These are phyloP conservation scores for Phytoseiulus persimilis DNA, from an alignment of 2,888 invertebrate genomes.

Conservation along the genomic window DNA sequence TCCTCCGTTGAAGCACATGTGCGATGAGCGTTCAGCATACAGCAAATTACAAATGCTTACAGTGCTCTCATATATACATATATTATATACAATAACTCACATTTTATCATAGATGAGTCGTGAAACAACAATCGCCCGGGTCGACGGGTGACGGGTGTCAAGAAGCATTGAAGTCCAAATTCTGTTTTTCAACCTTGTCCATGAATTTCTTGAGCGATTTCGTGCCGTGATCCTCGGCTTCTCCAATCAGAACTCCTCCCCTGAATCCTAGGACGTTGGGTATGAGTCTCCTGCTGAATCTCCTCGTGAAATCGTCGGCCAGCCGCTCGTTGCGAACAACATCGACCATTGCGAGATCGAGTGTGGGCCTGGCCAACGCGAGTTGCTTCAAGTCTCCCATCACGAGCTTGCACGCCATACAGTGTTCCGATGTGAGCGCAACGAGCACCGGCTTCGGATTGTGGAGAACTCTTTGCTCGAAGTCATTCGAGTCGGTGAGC, in stretches of 20 bases:
- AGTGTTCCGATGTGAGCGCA: slow-evolving; percentile 10
- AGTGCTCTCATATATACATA: too few relatives aligned
- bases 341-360: slow-evolving; percentile 34
- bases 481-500: slow-evolving; percentile 10
- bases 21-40: too few relatives aligned
- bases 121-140: too few relatives aligned
- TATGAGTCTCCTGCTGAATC: slow-evolving; percentile 20
- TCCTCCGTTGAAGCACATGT: too few relatives aligned
- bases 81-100: too few relatives aligned
- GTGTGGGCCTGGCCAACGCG: not conserved
- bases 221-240: slow-evolving; percentile 26
- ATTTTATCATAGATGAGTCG: too few relatives aligned
- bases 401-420: slow-evolving; percentile 24
- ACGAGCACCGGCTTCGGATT: slow-evolving; percentile 15
- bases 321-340: slow-evolving; percentile 11
- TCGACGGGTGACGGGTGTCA: too few relatives aligned
- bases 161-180: not conserved
- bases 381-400: slow-evolving; percentile 22
- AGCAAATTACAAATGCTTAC: too few relatives aligned
- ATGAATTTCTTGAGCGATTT: not conserved
- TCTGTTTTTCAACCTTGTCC: not conserved
- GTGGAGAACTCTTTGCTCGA: slow-evolving; percentile 26
- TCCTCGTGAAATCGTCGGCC: slow-evolving; percentile 16
- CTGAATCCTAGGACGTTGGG: slow-evolving; percentile 29
- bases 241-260: not conserved